Evolutionary conservation across 1,140 invertebrate species (phyloP).

Genomic region (Pemphigus obesinymphae): DNA sequence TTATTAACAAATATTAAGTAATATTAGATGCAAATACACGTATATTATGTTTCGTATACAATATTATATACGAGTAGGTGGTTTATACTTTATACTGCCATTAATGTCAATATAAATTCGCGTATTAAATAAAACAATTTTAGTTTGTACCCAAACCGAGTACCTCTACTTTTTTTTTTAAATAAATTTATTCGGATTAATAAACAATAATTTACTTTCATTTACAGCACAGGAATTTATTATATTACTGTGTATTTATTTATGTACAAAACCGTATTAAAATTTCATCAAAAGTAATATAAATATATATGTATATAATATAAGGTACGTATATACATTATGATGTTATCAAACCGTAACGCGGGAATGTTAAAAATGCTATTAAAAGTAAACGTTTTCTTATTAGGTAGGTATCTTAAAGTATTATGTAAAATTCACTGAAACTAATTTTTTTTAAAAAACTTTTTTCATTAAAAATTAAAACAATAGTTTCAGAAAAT

Average conservation of each 20-base stretch:
- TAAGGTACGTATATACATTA: neutral
- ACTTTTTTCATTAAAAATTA: too few relatives aligned
- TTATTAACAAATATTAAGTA: neutral
- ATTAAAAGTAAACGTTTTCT: neutral
- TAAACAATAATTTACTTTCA: too few relatives aligned
- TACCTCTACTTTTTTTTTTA: too few relatives aligned
- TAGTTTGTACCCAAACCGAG: too few relatives aligned
- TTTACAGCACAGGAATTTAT: too few relatives aligned
- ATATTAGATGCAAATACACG: neutral
- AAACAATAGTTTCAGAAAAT: too few relatives aligned
- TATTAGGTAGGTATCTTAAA: neutral
- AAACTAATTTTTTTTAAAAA: too few relatives aligned
- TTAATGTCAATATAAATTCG: neutral
- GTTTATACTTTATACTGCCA: neutral
- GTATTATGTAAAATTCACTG: neutral
- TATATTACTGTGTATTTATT: neutral
- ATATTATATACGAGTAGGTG: neutral
- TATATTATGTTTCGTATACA: neutral
- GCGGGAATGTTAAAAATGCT: neutral
- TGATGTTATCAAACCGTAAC: neutral
- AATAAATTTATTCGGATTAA: too few relatives aligned
- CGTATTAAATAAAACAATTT: too few relatives aligned
- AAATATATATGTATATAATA: neutral
- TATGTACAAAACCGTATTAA: neutral
- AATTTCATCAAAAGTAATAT: neutral